Conservation (phyloP, 64 coral and sea anemone species). For the Stichodactyla mertensii region DNA sequence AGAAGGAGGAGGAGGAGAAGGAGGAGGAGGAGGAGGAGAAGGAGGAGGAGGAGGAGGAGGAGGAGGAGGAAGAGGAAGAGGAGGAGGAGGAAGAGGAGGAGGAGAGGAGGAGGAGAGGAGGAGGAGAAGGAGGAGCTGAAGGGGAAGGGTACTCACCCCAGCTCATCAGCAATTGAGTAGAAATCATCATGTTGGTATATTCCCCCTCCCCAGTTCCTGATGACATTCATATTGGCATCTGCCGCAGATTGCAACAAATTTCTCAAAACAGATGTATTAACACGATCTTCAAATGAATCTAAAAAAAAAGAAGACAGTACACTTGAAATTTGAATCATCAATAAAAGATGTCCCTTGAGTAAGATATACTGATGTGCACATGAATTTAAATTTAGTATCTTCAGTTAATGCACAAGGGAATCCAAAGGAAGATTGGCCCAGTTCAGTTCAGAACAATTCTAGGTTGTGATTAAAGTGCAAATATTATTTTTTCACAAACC, state of each 20-base stretch:
- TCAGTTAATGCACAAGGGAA: no score
- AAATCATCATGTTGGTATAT: constrained; percentile 91
- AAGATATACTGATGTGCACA: no score
- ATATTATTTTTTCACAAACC: constrained; percentile 27
- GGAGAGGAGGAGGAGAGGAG: no score
- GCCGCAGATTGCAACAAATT: constrained; percentile 86
- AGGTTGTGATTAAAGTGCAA: neutral
- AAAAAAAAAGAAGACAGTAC: neutral
- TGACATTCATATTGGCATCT: constrained; percentile 94
- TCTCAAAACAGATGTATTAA: constrained; percentile 63
- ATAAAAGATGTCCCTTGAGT: no score
- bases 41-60: no score
- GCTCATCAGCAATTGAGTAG: constrained; percentile 90
- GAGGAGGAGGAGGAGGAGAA: no score
- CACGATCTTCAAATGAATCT: constrained; percentile 99
- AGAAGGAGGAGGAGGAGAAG: neutral
- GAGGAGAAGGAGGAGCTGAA: no score
- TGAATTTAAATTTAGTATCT: no score
- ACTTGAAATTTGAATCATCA: neutral
- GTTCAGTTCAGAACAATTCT: no score
- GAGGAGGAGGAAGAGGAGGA: neutral
- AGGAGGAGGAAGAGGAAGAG: no score
- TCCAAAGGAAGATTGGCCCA: no score
- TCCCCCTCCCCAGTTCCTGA: constrained; percentile 99
- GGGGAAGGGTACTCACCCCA: constrained; percentile 46